phyloP scores from a whole-genome alignment of 2,797 vertebrate genomes.

The Vultur gryphus region DNA sequence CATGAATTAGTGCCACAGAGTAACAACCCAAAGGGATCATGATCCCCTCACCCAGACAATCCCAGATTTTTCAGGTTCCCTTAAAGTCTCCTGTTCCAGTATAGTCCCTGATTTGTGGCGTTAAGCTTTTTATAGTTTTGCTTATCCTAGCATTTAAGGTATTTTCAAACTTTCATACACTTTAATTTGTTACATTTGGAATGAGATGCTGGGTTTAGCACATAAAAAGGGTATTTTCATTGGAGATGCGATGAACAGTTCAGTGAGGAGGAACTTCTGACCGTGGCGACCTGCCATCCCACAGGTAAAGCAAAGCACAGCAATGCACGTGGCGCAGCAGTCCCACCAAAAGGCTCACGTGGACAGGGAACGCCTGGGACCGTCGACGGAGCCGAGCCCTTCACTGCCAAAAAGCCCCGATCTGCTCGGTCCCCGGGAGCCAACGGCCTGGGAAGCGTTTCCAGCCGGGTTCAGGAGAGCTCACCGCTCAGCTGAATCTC shows the following conservation, averaged over 20 bases:
- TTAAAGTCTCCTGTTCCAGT: neutral
- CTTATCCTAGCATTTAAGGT: slow-evolving; percentile 62
- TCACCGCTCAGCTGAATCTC: neutral
- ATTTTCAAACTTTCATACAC: slow-evolving; percentile 48
- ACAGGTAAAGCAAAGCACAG: slow-evolving; percentile 26
- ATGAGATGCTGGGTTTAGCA: neutral
- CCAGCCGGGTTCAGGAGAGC: neutral
- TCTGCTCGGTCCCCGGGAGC: neutral
- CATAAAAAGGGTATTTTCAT: slow-evolving; percentile 52
- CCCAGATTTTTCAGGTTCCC: neutral
- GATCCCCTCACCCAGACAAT: neutral
- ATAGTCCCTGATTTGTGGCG: slow-evolving; percentile 13
- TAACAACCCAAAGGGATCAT: neutral
- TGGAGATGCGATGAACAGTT: slow-evolving; percentile 46
- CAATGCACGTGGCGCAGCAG: neutral
- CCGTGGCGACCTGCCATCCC: neutral
- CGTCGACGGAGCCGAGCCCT: neutral
- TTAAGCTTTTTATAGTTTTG: slow-evolving; percentile 55
- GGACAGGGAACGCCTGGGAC: neutral
- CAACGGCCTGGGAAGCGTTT: neutral
- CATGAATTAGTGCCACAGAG: neutral
- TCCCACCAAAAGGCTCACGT: neutral
- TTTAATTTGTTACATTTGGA: slow-evolving; percentile 69
- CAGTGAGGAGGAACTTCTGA: slow-evolving; percentile 31
- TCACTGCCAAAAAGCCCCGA: accelerated